These are phyloP conservation scores for Luperina testacea DNA, from an alignment of 2,888 invertebrate species.

Conservation along the genomic window DNA sequence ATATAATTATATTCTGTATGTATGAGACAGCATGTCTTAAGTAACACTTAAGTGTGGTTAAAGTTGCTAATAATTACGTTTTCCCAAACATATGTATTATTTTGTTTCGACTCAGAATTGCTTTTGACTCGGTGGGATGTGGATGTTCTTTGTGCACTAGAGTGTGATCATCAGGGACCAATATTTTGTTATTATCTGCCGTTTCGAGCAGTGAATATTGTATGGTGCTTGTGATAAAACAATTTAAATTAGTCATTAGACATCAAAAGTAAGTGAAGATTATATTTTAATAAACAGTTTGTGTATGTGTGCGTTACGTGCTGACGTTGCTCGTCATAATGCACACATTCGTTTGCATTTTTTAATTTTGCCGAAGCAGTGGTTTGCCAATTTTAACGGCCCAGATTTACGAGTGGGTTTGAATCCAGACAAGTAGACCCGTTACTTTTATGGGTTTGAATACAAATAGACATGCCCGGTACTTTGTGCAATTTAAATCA, in stretches of 20 bases:
- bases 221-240: not conserved
- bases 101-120: slow-evolving; percentile 15
- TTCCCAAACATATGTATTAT: not conserved
- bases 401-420: not conserved
- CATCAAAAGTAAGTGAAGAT: slow-evolving; percentile 4
- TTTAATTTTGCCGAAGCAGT: not conserved
- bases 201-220: not conserved
- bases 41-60: slow-evolving; percentile 19
- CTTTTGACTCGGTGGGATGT: slow-evolving; percentile 2
- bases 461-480: too few relatives aligned
- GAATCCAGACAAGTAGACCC: not conserved
- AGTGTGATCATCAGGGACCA: too few relatives aligned
- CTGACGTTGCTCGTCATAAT: too few relatives aligned
- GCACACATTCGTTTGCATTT: not conserved
- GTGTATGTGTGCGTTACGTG: too few relatives aligned
- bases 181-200: not conserved
- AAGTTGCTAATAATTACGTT: slow-evolving; percentile 11
- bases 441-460: too few relatives aligned
- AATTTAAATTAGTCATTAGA: not conserved
- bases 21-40: not conserved
- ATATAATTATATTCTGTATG: slow-evolving; percentile 5
- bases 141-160: slow-evolving; percentile 14
- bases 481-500: not conserved
- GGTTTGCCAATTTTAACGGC: not conserved
- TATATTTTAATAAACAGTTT: too few relatives aligned